Percentiles rank a stretch among this genome's conserved stretches.
Conservation (phyloP, 2,113 vertebrate genomes). For the Nipponia nippon region DNA sequence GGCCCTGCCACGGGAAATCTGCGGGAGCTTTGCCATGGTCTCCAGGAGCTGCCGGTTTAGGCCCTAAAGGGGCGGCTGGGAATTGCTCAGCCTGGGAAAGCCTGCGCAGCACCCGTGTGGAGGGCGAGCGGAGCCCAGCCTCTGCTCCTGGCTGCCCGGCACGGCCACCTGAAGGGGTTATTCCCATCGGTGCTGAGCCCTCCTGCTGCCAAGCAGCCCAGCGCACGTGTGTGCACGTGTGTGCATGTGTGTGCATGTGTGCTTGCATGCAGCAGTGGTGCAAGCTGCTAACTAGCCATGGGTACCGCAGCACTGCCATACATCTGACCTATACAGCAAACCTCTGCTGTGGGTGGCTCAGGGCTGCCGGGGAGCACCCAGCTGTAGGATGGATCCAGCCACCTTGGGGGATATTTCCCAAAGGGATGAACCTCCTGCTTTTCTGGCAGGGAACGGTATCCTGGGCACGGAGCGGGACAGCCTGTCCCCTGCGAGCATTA, state of each 20-base stretch:
- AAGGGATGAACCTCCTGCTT: background rate
- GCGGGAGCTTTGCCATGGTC: background rate
- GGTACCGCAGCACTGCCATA: background rate
- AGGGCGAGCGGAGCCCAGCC: background rate
- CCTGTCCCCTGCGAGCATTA: background rate
- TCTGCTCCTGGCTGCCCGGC: background rate
- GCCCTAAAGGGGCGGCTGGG: constrained; percentile 7
- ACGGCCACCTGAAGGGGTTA: accelerated
- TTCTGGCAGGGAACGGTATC: background rate
- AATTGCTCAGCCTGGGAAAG: background rate
- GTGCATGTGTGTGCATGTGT: background rate
- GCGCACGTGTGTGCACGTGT: background rate
- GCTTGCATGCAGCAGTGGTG: background rate
- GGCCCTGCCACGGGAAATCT: background rate
- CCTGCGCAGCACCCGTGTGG: accelerated
- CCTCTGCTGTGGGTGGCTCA: background rate
- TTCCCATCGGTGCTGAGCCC: background rate
- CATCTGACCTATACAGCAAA: background rate
- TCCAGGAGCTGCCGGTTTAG: background rate
- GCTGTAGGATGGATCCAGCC: background rate
- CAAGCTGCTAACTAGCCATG: background rate
- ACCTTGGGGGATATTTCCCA: background rate
- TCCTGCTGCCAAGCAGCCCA: background rate
- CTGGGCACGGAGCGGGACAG: background rate
- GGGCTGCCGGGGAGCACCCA: background rate